Conservation (phyloP, 2,888 invertebrate species). For the Cantharis flavilabris region DNA sequence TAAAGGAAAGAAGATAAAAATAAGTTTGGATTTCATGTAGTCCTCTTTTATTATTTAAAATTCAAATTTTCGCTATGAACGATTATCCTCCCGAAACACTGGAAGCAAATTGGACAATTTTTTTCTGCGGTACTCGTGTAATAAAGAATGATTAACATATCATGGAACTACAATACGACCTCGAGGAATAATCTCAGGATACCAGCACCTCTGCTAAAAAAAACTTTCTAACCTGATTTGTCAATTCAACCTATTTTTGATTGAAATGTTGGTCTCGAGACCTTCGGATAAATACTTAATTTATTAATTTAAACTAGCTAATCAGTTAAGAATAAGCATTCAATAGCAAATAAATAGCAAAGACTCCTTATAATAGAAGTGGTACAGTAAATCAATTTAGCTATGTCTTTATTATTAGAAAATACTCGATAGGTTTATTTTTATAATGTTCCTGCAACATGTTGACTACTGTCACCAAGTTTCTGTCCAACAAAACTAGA, state of each 20-base stretch:
- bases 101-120: neutral
- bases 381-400: neutral
- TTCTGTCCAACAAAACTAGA: neutral
- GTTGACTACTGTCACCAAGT: neutral
- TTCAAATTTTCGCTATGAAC: neutral
- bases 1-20: neutral
- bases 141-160: neutral
- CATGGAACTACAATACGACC: neutral
- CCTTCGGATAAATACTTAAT: neutral
- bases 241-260: neutral
- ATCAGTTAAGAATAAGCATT: neutral
- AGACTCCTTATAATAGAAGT: neutral
- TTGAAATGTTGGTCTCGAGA: neutral
- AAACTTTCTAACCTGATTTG: neutral
- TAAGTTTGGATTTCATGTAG: neutral
- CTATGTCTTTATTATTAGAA: neutral
- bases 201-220: neutral
- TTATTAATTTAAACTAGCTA: neutral
- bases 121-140: neutral
- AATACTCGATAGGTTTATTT: neutral
- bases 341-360: neutral
- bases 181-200: neutral
- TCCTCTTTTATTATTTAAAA: neutral
- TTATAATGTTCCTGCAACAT: neutral
- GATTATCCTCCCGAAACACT: too few relatives aligned